These are phyloP conservation scores for Melanogrammus aeglefinus DNA, from an alignment of 2,797 vertebrate genomes.

Conservation along the genomic window DNA sequence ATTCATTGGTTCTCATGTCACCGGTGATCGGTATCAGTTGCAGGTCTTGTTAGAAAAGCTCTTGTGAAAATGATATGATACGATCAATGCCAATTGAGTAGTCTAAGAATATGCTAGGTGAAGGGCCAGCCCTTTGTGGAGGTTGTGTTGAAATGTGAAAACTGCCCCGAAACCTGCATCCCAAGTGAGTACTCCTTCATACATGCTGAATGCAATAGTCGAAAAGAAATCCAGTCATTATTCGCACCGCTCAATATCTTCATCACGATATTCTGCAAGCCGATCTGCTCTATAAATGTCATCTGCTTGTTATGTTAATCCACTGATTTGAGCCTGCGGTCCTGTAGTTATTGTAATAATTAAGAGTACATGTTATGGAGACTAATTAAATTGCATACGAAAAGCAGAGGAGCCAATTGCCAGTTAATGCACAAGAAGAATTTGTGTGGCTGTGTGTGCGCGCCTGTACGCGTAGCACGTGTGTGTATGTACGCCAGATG, in stretches of 20 bases:
- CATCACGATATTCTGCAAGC: no score
- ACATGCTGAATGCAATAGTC: not conserved
- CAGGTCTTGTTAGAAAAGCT: not conserved
- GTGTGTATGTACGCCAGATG: constrained; percentile 48
- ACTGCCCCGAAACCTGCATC: not conserved
- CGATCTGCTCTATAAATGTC: not conserved
- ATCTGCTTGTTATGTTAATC: not conserved
- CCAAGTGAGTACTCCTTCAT: not conserved
- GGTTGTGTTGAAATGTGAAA: not conserved
- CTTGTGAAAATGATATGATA: not conserved
- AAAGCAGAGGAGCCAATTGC: not conserved
- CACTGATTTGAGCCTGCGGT: not conserved
- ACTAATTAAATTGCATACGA: not conserved
- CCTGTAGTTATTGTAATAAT: no score
- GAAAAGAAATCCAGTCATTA: not conserved
- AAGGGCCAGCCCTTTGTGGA: not conserved
- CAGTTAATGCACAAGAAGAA: not conserved
- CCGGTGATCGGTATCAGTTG: not conserved
- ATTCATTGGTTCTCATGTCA: not conserved
- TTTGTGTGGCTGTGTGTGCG: not conserved
- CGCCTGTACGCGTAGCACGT: constrained; percentile 24
- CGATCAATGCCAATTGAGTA: not conserved
- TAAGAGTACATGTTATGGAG: not conserved
- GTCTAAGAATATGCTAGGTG: not conserved
- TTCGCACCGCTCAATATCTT: not conserved